phyloP scores from a whole-genome alignment of 2,888 invertebrate genomes.

The Melanargia galathea region DNA sequence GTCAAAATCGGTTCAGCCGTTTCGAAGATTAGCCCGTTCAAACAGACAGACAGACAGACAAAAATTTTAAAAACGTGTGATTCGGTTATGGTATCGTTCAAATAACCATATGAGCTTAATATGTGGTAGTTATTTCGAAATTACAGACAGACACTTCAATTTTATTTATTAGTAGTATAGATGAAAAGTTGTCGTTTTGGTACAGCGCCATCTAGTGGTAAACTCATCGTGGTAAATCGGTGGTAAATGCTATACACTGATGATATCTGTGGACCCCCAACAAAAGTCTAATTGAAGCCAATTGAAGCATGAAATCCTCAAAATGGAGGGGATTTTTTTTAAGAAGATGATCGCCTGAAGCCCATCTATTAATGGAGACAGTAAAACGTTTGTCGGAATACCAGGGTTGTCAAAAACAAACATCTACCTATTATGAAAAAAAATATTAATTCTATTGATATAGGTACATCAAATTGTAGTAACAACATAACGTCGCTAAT shows the following conservation, averaged over 20 bases:
- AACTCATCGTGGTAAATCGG: background rate
- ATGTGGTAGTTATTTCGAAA: too few species aligned
- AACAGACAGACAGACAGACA: too few species aligned
- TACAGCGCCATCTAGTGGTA: background rate
- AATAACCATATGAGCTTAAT: too few species aligned
- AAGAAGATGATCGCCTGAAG: slow-evolving; percentile 48
- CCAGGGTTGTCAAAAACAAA: slow-evolving; percentile 47
- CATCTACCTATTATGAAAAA: background rate
- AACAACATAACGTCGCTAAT: too few species aligned
- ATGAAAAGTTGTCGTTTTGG: background rate
- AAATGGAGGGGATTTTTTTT: slow-evolving; percentile 51
- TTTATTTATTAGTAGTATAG: too few species aligned
- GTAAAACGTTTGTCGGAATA: slow-evolving; percentile 38
- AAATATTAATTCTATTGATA: background rate
- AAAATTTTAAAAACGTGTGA: too few species aligned
- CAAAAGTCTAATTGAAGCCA: slow-evolving; percentile 51
- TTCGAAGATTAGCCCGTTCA: too few species aligned
- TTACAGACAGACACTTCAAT: too few species aligned
- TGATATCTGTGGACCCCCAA: slow-evolving; percentile 20
- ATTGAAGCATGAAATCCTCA: slow-evolving; percentile 59
- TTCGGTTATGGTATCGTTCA: too few species aligned
- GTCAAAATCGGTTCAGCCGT: too few species aligned
- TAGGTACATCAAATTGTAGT: background rate
- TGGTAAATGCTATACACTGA: background rate
- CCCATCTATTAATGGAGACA: slow-evolving; percentile 48